phyloP scores from a whole-genome alignment of 2,113 vertebrate genomes.

The Pygoscelis antarcticus region DNA sequence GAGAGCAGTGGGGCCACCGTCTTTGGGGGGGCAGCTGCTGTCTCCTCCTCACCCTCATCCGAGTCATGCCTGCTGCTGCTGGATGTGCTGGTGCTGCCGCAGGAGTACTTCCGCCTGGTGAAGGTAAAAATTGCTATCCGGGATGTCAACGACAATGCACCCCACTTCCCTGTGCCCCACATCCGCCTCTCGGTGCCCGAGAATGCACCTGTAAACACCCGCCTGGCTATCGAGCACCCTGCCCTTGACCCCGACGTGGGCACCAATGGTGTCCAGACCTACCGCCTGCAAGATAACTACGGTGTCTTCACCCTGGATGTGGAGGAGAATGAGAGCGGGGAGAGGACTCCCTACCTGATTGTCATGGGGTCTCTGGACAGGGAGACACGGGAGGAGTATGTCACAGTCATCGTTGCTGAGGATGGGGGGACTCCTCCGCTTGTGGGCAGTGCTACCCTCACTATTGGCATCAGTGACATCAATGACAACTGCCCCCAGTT shows the following conservation, averaged over 20 bases:
- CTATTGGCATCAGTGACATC: slow-evolving; percentile 89
- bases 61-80: slow-evolving; percentile 86
- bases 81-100: slow-evolving; percentile 92
- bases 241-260: slow-evolving; percentile 91
- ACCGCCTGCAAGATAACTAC: slow-evolving; percentile 89
- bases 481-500: slow-evolving; percentile 97
- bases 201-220: slow-evolving; percentile 87
- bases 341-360: slow-evolving; percentile 92
- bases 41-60: slow-evolving; percentile 24
- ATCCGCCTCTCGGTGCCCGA: slow-evolving; percentile 88
- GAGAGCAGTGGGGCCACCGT: slow-evolving; percentile 59
- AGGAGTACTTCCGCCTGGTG: slow-evolving; percentile 93
- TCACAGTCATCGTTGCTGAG: slow-evolving; percentile 91
- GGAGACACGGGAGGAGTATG: slow-evolving; percentile 85
- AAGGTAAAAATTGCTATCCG: slow-evolving; percentile 92
- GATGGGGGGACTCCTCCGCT: slow-evolving; percentile 90
- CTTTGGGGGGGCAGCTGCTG: not conserved
- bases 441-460: slow-evolving; percentile 89
- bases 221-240: slow-evolving; percentile 90
- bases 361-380: slow-evolving; percentile 89
- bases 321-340: slow-evolving; percentile 93
- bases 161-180: slow-evolving; percentile 85
- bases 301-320: slow-evolving; percentile 93
- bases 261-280: slow-evolving; percentile 87
- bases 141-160: slow-evolving; percentile 93